These are phyloP conservation scores for Aphis craccivora DNA, from an alignment of 1,140 invertebrate species.

Conservation along the genomic window DNA sequence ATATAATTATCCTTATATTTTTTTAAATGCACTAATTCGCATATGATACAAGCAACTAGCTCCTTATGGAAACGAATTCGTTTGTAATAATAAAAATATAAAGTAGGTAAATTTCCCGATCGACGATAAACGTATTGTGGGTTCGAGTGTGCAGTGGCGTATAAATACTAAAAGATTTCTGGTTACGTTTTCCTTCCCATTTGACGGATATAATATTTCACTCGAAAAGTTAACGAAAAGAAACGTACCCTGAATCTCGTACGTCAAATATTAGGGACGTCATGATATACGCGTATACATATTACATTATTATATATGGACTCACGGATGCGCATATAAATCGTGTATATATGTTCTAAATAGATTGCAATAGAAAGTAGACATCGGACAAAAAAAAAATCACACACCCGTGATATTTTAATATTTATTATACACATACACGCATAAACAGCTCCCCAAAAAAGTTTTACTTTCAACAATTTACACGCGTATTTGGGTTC, in stretches of 20 bases:
- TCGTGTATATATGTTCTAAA: neutral
- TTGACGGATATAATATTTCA: neutral
- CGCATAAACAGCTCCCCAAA: neutral
- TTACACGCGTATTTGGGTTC: neutral
- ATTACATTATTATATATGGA: neutral
- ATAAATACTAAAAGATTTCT: neutral
- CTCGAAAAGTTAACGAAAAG: neutral
- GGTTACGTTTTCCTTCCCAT: neutral
- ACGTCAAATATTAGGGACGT: neutral
- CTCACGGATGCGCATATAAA: constrained; percentile 28
- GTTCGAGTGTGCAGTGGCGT: neutral
- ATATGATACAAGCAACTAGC: neutral
- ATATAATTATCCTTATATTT: too few relatives aligned
- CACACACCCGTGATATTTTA: neutral
- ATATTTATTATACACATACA: neutral
- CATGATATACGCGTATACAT: neutral
- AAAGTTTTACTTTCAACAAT: neutral
- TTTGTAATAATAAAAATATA: neutral
- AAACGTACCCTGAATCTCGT: neutral
- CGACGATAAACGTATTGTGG: neutral
- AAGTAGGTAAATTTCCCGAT: neutral
- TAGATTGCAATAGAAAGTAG: neutral
- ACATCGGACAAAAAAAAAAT: neutral
- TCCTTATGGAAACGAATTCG: neutral
- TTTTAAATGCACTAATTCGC: too few relatives aligned